Evolutionary conservation across 2,113 vertebrate species (phyloP).

Genomic region (Nycticorax nycticorax): DNA sequence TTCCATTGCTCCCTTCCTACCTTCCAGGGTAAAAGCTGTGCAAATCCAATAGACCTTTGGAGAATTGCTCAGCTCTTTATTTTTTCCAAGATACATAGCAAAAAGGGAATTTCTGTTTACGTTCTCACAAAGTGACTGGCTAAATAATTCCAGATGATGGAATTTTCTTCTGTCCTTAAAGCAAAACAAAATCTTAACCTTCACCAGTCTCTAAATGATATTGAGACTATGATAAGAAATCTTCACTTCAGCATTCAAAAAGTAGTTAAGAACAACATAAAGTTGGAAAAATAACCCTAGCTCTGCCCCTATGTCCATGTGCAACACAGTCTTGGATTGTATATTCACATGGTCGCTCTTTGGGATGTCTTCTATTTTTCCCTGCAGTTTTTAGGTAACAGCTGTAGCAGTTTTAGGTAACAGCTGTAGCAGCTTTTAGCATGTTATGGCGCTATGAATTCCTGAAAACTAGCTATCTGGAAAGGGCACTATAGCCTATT

Average conservation of each 20-base stretch:
- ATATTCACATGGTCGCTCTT: neutral
- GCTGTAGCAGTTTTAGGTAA: neutral
- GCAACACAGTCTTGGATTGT: neutral
- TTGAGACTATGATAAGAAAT: neutral
- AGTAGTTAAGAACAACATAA: neutral
- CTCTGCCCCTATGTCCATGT: neutral
- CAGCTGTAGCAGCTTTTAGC: neutral
- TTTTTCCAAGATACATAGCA: slow-evolving; percentile 55
- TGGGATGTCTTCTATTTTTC: neutral
- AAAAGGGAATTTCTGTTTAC: slow-evolving; percentile 56
- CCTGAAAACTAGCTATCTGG: neutral
- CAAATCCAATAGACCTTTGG: slow-evolving; percentile 24
- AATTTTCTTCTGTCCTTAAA: slow-evolving; percentile 44
- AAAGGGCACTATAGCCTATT: neutral
- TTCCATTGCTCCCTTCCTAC: slow-evolving; percentile 2
- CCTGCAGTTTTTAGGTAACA: neutral
- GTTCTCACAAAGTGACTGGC: slow-evolving; percentile 49
- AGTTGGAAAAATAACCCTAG: neutral
- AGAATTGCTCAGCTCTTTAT: slow-evolving; percentile 31
- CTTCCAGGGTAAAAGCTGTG: neutral
- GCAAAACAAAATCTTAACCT: slow-evolving; percentile 23
- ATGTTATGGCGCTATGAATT: neutral
- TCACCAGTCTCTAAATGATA: neutral
- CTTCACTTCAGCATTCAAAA: neutral
- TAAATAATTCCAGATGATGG: slow-evolving; percentile 70